Conservation (phyloP, 2,113 vertebrate genomes). For the Nannospalax galili region DNA sequence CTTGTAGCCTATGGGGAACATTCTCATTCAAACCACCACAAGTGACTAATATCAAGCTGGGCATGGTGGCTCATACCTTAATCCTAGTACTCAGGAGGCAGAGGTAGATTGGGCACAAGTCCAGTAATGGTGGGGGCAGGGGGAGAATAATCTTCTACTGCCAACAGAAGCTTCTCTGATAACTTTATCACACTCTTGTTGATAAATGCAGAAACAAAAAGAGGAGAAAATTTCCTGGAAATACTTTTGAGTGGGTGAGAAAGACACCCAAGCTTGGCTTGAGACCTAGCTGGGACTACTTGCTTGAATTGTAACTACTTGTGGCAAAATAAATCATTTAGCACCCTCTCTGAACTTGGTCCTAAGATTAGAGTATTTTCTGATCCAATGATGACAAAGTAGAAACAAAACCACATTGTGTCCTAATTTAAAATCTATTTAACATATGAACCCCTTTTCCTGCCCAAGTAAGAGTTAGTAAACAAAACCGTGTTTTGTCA, state of each 20-base stretch:
- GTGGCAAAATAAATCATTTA: constrained; percentile 2
- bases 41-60: too few species aligned
- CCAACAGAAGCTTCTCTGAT: constrained; percentile 12
- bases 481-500: background rate
- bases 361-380: constrained; percentile 51
- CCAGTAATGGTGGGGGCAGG: too few species aligned
- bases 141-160: background rate
- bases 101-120: too few species aligned
- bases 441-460: constrained; percentile 7
- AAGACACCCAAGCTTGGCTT: constrained; percentile 18
- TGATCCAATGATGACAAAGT: constrained; percentile 24
- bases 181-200: background rate
- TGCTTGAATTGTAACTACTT: constrained; percentile 42
- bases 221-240: constrained; percentile 2
- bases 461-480: constrained; percentile 14
- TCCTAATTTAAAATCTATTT: constrained; percentile 14
- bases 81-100: too few species aligned
- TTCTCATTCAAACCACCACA: too few species aligned
- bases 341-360: background rate
- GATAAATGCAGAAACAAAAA: constrained; percentile 3
- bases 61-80: too few species aligned
- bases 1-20: too few species aligned
- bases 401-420: background rate
- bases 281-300: background rate
- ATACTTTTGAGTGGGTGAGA: background rate